Conservation (phyloP, 2,888 invertebrate genomes). For the Anthrax anthrax region DNA sequence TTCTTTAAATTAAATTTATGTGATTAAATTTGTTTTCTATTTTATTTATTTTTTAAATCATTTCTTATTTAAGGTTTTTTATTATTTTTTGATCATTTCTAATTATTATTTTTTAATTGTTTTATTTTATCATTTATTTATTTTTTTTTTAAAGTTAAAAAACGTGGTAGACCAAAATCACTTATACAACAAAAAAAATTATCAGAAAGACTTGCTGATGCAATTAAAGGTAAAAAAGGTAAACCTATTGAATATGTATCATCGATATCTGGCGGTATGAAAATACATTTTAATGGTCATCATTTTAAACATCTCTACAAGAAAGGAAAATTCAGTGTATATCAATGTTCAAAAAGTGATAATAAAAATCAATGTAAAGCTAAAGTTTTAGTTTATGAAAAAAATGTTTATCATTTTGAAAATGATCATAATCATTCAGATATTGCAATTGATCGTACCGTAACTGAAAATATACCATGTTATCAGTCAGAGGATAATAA, state of each 20-base stretch:
- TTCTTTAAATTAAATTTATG: too few relatives aligned
- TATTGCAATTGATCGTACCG: conserved; percentile 28
- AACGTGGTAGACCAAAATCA: conserved; percentile 1
- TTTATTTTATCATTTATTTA: neutral
- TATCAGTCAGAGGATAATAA: too few relatives aligned
- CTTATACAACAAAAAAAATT: neutral
- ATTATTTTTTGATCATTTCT: neutral
- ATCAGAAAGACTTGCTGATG: conserved; percentile 1
- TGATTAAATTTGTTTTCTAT: too few relatives aligned
- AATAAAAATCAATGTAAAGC: conserved; percentile 23
- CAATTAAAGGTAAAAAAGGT: neutral
- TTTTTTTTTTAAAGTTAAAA: neutral
- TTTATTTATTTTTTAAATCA: too few relatives aligned
- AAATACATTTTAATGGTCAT: conserved; percentile 27
- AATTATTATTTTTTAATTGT: neutral
- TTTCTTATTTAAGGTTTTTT: too few relatives aligned
- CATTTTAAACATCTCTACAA: conserved; percentile 29
- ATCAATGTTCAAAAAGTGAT: conserved; percentile 4
- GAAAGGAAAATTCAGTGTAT: conserved; percentile 20
- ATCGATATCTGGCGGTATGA: conserved; percentile 32
- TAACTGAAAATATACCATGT: conserved; percentile 9
- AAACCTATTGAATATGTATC: conserved; percentile 24
- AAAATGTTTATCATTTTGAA: conserved; percentile 25
- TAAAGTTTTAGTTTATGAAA: conserved; percentile 27
- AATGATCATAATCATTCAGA: conserved; percentile 29